Evolutionary conservation across 2,113 vertebrate species (phyloP).

Genomic region (Syngnathus floridae): DNA sequence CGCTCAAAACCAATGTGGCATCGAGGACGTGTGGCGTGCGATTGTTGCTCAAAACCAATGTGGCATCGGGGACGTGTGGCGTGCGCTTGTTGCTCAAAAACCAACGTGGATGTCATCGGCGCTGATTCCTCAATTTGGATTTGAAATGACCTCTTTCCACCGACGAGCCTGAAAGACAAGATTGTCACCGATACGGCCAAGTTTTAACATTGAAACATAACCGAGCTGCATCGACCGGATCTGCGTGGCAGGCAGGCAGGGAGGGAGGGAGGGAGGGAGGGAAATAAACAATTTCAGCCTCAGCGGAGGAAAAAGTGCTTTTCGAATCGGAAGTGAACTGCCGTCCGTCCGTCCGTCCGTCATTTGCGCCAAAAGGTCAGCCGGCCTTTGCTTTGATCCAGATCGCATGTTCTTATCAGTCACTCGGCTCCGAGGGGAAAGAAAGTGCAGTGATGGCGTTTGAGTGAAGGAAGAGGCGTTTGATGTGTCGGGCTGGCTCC

Average conservation of each 20-base stretch:
- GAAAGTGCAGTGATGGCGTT: not conserved
- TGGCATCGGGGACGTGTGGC: not conserved
- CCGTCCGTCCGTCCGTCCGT: not conserved
- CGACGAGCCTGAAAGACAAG: not conserved
- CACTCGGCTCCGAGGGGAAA: slow-evolving; percentile 3
- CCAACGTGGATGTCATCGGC: not conserved
- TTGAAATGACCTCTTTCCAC: not conserved
- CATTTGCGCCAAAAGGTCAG: slow-evolving; percentile 28
- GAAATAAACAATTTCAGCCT: not conserved
- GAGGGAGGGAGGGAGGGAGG: too few relatives aligned
- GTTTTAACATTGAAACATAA: not conserved
- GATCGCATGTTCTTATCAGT: slow-evolving; percentile 15
- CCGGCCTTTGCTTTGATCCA: not conserved
- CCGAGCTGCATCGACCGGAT: too few relatives aligned
- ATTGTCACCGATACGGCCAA: not conserved
- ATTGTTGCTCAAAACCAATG: too few relatives aligned
- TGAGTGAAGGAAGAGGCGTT: not conserved
- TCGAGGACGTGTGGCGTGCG: too few relatives aligned
- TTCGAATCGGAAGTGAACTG: not conserved
- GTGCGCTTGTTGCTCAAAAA: not conserved
- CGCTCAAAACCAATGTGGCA: slow-evolving; percentile 1
- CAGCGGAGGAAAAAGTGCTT: not conserved
- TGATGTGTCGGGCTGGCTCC: not conserved
- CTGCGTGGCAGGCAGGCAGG: too few relatives aligned
- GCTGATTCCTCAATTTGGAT: not conserved